phyloP scores from a whole-genome alignment of 2,113 vertebrate genomes.

The Vulpes vulpes region DNA sequence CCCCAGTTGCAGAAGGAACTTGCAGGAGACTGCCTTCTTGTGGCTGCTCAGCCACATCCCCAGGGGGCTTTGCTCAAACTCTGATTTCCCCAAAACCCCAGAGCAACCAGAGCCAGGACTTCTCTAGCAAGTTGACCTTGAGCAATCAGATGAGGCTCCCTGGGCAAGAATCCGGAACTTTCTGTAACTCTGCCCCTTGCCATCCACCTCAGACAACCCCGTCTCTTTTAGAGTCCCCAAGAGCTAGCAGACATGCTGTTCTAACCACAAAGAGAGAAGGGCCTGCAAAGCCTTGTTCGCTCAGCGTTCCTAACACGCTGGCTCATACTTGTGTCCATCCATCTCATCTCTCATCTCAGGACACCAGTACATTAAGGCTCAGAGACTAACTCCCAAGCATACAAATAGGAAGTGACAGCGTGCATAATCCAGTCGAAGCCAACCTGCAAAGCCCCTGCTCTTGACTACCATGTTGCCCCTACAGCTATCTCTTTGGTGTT shows the following conservation, averaged over 20 bases:
- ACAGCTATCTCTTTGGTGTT: neutral
- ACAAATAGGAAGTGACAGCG: neutral
- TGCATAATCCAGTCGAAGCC: neutral
- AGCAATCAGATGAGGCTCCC: neutral
- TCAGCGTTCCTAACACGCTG: fast-evolving
- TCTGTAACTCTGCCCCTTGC: neutral
- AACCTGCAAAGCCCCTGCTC: neutral
- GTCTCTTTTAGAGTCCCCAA: neutral
- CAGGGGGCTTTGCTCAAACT: neutral
- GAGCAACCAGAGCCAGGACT: neutral
- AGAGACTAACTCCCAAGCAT: neutral
- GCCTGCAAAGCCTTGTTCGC: neutral
- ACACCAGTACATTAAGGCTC: too few relatives aligned
- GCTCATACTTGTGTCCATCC: fast-evolving
- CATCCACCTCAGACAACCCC: neutral
- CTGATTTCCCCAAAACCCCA: constrained; percentile 35
- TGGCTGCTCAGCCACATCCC: neutral
- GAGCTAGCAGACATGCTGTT: neutral
- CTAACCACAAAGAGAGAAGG: neutral
- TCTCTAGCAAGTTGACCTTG: neutral
- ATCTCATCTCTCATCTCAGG: fast-evolving
- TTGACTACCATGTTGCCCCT: fast-evolving
- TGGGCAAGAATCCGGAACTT: neutral
- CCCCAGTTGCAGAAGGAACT: neutral
- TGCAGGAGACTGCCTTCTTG: neutral